Conservation (phyloP, 2,888 invertebrate genomes). For the Hoplodrina ambigua region DNA sequence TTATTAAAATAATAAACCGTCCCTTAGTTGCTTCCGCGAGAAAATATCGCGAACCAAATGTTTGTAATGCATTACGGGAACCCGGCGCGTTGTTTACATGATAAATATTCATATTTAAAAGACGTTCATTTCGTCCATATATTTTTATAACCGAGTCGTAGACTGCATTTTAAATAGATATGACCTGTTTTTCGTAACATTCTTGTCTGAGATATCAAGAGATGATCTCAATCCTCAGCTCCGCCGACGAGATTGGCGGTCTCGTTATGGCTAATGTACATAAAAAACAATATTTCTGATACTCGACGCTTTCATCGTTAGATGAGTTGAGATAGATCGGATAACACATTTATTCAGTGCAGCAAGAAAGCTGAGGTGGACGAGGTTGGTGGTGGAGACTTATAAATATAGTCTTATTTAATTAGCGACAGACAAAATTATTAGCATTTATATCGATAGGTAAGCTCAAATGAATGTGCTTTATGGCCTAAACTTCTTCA, state of each 20-base stretch:
- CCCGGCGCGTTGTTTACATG: conserved; percentile 67
- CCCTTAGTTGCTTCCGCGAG: conserved; percentile 55
- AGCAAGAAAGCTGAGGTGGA: background rate
- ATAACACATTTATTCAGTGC: background rate
- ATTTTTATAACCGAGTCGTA: conserved; percentile 61
- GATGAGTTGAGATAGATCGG: background rate
- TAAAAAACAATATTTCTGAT: conserved; percentile 35
- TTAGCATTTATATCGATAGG: conserved; percentile 75
- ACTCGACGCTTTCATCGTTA: conserved; percentile 28
- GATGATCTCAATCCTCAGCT: conserved; percentile 62
- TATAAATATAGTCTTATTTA: conserved; percentile 53
- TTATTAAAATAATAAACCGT: conserved; percentile 75
- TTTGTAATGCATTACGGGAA: conserved; percentile 53
- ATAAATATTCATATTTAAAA: conserved; percentile 73
- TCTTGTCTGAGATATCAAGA: conserved; percentile 49
- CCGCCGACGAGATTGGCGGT: conserved; percentile 35
- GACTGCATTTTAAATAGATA: conserved; percentile 66
- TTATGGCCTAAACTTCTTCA: conserved; percentile 65
- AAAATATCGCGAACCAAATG: conserved; percentile 58
- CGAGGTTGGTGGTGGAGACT: background rate
- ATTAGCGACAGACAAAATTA: conserved; percentile 70
- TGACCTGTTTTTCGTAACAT: conserved; percentile 66
- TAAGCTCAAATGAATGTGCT: conserved; percentile 75
- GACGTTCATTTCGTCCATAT: conserved; percentile 66
- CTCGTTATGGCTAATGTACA: conserved; percentile 38